Percentiles rank a stretch among this genome's conserved stretches.
Conservation (phyloP, 2,797 vertebrate species). For the Carcharodon carcharias region DNA sequence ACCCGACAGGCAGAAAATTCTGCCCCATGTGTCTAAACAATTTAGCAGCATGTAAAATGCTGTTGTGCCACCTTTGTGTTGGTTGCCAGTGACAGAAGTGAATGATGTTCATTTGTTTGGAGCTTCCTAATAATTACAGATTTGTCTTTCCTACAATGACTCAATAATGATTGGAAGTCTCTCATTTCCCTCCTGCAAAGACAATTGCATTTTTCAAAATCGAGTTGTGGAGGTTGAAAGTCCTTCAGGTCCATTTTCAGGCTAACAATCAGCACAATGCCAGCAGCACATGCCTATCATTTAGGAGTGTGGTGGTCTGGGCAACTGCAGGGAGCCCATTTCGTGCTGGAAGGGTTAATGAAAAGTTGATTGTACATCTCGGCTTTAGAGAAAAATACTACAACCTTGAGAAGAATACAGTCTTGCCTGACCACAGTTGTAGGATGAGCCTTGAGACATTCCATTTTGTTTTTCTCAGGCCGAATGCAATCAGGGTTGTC, state of each 20-base stretch:
- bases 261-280: not conserved
- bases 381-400: too few relatives aligned
- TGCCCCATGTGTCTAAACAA: not conserved
- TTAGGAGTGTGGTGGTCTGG: too few relatives aligned
- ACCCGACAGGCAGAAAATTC: too few relatives aligned
- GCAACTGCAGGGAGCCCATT: too few relatives aligned
- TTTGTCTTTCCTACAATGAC: not conserved
- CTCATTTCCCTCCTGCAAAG: not conserved
- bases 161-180: not conserved
- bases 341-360: too few relatives aligned
- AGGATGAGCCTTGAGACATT: too few relatives aligned
- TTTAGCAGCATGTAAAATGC: not conserved
- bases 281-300: not conserved
- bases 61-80: not conserved
- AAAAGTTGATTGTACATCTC: too few relatives aligned
- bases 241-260: not conserved
- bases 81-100: not conserved
- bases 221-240: not conserved
- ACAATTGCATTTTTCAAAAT: not conserved
- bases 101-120: not conserved
- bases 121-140: not conserved
- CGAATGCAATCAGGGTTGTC: too few relatives aligned
- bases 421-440: too few relatives aligned
- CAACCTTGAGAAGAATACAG: too few relatives aligned
- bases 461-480: too few relatives aligned